Percentiles rank a stretch among this genome's conserved stretches.
These are phyloP conservation scores for Hemibagrus wyckioides DNA, from an alignment of 2,113 vertebrate species.

Conservation along the genomic window DNA sequence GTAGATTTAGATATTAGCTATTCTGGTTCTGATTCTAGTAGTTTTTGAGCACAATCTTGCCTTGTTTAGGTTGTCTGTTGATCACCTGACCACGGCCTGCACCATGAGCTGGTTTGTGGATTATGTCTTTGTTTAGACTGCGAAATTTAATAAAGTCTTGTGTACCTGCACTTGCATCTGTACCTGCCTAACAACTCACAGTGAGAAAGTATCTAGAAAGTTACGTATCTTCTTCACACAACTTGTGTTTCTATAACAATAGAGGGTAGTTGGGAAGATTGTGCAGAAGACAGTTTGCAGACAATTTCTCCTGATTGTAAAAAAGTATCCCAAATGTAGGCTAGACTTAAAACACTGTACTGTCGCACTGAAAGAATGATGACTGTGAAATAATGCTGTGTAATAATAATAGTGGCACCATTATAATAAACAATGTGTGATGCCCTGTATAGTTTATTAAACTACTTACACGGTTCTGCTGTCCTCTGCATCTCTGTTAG, in stretches of 20 bases:
- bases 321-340: neutral
- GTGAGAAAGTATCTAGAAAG: conserved; percentile 50
- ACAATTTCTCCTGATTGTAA: neutral
- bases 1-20: too few relatives aligned
- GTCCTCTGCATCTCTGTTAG: conserved; percentile 50
- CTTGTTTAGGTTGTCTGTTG: too few relatives aligned
- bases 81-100: too few relatives aligned
- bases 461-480: conserved; percentile 21
- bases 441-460: neutral
- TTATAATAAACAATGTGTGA: neutral
- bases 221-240: conserved; percentile 59
- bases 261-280: neutral
- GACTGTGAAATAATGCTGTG: neutral
- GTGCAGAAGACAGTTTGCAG: neutral
- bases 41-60: too few relatives aligned
- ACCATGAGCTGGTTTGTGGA: too few relatives aligned
- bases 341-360: neutral
- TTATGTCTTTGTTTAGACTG: too few relatives aligned
- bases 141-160: too few relatives aligned
- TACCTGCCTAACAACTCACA: too few relatives aligned
- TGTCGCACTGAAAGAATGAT: neutral
- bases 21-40: too few relatives aligned
- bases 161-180: too few relatives aligned
- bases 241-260: neutral
- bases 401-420: too few relatives aligned